Percentiles rank a stretch among this genome's conserved stretches.
phyloP scores from a whole-genome alignment of 2,888 invertebrate genomes.

The Stenchaetothrips biformis region DNA sequence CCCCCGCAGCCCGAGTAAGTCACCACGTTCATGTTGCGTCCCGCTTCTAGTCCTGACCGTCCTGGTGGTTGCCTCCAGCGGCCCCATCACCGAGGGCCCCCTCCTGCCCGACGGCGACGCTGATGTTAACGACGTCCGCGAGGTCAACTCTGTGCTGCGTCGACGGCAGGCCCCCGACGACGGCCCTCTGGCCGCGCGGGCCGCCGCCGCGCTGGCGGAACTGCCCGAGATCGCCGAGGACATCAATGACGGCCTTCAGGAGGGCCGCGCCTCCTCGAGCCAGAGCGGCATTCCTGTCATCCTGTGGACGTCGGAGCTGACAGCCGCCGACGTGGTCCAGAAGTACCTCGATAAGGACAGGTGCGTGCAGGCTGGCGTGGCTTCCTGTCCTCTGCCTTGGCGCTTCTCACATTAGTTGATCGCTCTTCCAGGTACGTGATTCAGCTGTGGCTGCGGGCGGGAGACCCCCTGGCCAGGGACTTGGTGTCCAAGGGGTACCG shows the following conservation, averaged over 20 bases:
- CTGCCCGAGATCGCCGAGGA: background rate
- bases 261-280: background rate
- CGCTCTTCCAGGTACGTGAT: constrained; percentile 61
- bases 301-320: constrained; percentile 77
- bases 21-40: background rate
- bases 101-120: background rate
- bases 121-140: background rate
- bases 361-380: constrained; percentile 41
- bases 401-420: constrained; percentile 25
- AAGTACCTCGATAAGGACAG: constrained; percentile 62
- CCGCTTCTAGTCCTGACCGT: background rate
- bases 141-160: background rate
- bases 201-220: background rate
- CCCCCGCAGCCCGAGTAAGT: constrained; percentile 41
- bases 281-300: constrained; percentile 49
- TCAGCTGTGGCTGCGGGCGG: constrained; percentile 70
- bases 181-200: background rate
- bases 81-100: background rate
- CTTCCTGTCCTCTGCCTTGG: background rate
- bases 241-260: background rate
- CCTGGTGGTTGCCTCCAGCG: background rate
- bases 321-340: constrained; percentile 59
- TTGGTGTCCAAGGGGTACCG: constrained; percentile 65
- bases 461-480: constrained; percentile 55
- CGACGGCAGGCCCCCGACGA: background rate